Evolutionary conservation across 1,140 invertebrate genomes (phyloP).

Genomic region (Geopemphigus sp.): DNA sequence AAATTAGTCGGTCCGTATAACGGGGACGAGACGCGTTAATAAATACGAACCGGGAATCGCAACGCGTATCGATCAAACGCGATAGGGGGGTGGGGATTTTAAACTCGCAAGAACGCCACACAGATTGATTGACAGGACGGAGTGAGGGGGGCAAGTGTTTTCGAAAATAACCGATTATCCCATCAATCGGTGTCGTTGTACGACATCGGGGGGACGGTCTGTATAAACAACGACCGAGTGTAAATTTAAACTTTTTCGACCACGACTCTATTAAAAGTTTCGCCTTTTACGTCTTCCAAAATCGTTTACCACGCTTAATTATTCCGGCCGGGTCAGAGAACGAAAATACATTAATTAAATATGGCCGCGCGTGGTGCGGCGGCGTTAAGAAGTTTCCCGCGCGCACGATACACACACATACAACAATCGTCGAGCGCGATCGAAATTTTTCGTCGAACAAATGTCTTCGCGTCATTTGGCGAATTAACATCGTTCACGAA

Average conservation of each 20-base stretch:
- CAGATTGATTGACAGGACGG: constrained; percentile 22
- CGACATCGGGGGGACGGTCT: not conserved
- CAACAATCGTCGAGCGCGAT: too few relatives aligned
- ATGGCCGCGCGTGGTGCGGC: too few relatives aligned
- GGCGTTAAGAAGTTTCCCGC: too few relatives aligned
- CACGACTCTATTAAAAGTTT: constrained; percentile 30
- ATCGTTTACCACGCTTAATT: not conserved
- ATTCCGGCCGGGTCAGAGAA: too few relatives aligned
- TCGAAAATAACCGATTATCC: constrained; percentile 17
- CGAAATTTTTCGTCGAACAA: too few relatives aligned
- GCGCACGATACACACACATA: too few relatives aligned
- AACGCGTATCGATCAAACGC: not conserved
- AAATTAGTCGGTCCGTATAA: too few relatives aligned
- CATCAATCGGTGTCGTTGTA: constrained; percentile 6
- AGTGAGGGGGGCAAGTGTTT: not conserved
- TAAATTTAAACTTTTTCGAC: constrained; percentile 38
- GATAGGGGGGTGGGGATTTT: not conserved
- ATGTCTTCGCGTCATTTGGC: too few relatives aligned
- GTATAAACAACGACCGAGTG: not conserved
- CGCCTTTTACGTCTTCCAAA: not conserved
- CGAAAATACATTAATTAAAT: too few relatives aligned
- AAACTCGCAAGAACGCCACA: not conserved
- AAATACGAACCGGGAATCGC: too few relatives aligned
- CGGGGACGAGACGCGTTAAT: too few relatives aligned
- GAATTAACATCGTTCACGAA: too few relatives aligned